A percentile compares a stretch with the other conserved stretches of the same genome.
Evolutionary conservation across 2,113 vertebrate species (phyloP).

Genomic region (Elephantulus edwardii): DNA sequence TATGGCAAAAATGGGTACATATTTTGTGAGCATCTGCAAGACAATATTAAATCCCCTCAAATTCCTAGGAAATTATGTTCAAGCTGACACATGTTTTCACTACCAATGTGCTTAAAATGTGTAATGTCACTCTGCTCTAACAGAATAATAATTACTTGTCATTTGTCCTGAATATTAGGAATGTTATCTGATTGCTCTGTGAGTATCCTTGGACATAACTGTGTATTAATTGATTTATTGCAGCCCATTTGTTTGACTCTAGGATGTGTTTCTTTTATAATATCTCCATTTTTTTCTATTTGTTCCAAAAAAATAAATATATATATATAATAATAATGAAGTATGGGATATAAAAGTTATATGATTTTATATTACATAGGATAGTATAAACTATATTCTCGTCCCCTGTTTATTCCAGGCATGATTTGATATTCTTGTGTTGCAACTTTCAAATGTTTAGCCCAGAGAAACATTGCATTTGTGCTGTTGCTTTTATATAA

Average conservation of each 20-base stretch:
- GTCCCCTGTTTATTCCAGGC: neutral
- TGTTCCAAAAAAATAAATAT: neutral
- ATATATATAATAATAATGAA: neutral
- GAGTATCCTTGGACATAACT: neutral
- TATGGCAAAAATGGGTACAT: constrained; percentile 70
- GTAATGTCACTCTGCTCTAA: constrained; percentile 41
- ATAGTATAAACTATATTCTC: neutral
- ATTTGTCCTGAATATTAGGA: neutral
- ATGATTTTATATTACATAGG: neutral
- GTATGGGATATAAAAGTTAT: neutral
- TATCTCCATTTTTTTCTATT: neutral
- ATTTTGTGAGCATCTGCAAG: constrained; percentile 74
- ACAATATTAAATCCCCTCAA: constrained; percentile 62
- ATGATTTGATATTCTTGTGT: neutral
- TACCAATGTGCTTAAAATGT: constrained; percentile 47
- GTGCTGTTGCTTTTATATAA: neutral
- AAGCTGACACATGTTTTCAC: constrained; percentile 67
- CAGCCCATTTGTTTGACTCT: neutral
- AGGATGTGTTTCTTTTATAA: neutral
- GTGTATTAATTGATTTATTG: constrained; percentile 13
- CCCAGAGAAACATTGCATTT: neutral
- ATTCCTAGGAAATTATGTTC: constrained; percentile 66
- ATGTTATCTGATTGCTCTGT: neutral
- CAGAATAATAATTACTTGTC: constrained; percentile 15
- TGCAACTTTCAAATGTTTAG: neutral